A percentile compares a stretch with the other conserved stretches of the same genome.
These are phyloP conservation scores for Ochropleura plecta DNA, from an alignment of 2,888 invertebrate species.

Conservation along the genomic window DNA sequence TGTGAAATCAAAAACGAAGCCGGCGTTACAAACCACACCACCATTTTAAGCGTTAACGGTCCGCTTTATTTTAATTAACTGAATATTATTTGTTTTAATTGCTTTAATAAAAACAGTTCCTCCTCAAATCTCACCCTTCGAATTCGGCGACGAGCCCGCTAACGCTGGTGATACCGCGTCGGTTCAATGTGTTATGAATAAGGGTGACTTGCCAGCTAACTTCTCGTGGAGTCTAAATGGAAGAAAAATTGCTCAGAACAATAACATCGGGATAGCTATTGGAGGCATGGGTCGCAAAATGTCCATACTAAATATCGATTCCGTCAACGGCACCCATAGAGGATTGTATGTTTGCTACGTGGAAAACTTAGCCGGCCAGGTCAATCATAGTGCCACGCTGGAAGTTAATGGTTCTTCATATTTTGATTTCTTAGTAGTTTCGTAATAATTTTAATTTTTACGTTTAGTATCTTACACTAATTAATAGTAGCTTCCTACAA, in stretches of 20 bases:
- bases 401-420: conserved; percentile 92
- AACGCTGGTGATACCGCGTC: conserved; percentile 94
- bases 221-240: conserved; percentile 93
- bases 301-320: conserved; percentile 93
- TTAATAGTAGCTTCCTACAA: conserved; percentile 62
- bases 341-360: conserved; percentile 94
- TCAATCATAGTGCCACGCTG: conserved; percentile 92
- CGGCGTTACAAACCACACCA: conserved; percentile 91
- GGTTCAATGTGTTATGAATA: conserved; percentile 93
- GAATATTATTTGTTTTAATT: conserved; percentile 62
- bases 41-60: conserved; percentile 92
- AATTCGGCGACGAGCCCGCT: conserved; percentile 92
- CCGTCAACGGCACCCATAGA: conserved; percentile 92
- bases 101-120: conserved; percentile 89
- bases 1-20: conserved; percentile 92
- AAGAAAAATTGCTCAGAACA: conserved; percentile 88
- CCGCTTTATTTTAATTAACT: conserved; percentile 74
- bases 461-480: conserved; percentile 54
- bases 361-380: conserved; percentile 92
- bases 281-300: conserved; percentile 92
- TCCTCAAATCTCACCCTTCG: conserved; percentile 92
- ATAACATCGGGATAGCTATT: conserved; percentile 90
- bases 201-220: conserved; percentile 95
- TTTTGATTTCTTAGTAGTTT: conserved; percentile 68
- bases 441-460: conserved; percentile 55